Evolutionary conservation across 2,888 invertebrate genomes (phyloP), one percentile per base, ranked within the genome.

Genomic region (Philereme vetulata): DNA sequence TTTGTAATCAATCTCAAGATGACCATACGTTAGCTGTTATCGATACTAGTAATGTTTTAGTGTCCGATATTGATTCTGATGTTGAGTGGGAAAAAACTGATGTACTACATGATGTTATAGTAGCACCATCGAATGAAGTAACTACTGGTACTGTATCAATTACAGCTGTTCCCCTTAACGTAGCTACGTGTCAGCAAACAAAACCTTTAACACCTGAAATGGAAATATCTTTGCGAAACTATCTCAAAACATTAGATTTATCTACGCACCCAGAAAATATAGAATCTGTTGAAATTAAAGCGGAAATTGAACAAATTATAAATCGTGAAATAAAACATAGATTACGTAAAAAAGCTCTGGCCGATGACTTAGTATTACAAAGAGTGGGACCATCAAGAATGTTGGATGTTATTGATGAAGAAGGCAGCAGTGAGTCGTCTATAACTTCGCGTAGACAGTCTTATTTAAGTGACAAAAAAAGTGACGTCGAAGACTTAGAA

Each of bases 341-440:
- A 67, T 68, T 86, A 64, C 79, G 92, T 59, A 86, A 88, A 74
- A 86, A 85, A 80, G 90, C 81, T 51, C 67, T 82, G n/a, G 78
- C 84, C 36, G 91, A 92, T 53, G 91, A 92, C 55, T 81, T 80
- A 67, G 70, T 78, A 48, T 65, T 75, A 43, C 79, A 81, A 64
- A 82, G 94, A 56, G 93, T 94, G 0, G 93, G 94, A 5, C 94
- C 94, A 73, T 94, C 95, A 8, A 93, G 95, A 77, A 95, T 94
- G 67, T 88, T 96, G 75, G 96, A 96, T 76, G 96, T 95, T 5
- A 96, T 96, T 68, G 94, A 95, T 73, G 96, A 96, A 84, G 96
- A 96, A 88, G 94, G 94, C 4, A 95, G 95, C 72, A 84, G 90
- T 75, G 95, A 95, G 73, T 91, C 94, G 4, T 94, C 94, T 67